phyloP scores from a whole-genome alignment of 2,888 invertebrate genomes.

The Troilus luridus region DNA sequence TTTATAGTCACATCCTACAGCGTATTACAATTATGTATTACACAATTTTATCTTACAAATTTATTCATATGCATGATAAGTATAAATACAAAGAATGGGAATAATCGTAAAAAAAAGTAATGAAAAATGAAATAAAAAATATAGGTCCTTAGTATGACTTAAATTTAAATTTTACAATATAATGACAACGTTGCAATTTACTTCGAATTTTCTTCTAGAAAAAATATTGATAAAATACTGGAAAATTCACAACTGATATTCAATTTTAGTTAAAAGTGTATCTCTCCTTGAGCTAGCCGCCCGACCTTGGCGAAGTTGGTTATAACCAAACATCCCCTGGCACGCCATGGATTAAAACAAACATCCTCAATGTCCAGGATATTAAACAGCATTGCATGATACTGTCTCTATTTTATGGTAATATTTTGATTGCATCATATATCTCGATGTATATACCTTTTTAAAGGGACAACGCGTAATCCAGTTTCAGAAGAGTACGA shows the following conservation, averaged over 20 bases:
- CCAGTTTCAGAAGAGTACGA: too few species aligned
- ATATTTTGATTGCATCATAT: not conserved
- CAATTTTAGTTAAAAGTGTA: not conserved
- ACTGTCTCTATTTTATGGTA: not conserved
- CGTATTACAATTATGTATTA: too few species aligned
- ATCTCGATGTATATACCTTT: too few species aligned
- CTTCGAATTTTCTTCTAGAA: not conserved
- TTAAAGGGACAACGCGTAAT: too few species aligned
- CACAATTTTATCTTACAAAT: too few species aligned
- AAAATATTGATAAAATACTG: not conserved
- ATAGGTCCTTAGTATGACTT: not conserved
- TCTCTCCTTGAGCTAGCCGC: not conserved
- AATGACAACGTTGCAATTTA: not conserved
- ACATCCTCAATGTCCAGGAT: not conserved
- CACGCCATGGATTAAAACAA: not conserved
- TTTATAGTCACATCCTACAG: too few species aligned
- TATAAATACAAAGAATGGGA: too few species aligned
- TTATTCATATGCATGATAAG: too few species aligned
- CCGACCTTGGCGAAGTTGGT: not conserved
- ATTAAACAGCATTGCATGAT: not conserved
- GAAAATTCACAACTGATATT: not conserved
- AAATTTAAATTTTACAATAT: not conserved
- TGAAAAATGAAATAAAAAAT: too few species aligned
- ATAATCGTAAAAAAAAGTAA: too few species aligned
- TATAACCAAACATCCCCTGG: not conserved